Evolutionary conservation across 2,888 invertebrate genomes (phyloP).

Genomic region (Coecobrya sp.): DNA sequence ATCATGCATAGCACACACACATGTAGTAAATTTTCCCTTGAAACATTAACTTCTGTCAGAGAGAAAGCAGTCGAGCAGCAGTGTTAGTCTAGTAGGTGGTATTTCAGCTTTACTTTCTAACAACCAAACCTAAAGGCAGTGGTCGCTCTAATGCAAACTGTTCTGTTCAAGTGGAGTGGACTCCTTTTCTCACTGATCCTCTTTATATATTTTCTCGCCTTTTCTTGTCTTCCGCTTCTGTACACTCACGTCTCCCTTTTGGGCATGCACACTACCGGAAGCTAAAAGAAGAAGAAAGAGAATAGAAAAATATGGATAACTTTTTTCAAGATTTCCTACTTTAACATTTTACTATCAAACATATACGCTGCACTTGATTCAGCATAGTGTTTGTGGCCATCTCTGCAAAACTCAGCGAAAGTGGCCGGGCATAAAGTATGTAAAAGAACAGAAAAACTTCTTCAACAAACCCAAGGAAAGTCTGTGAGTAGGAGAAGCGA

Average conservation of each 20-base stretch:
- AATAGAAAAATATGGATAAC: slow-evolving; percentile 56
- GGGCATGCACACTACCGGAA: slow-evolving; percentile 68
- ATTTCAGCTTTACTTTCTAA: background rate
- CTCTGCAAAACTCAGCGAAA: background rate
- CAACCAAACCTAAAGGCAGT: slow-evolving; percentile 44
- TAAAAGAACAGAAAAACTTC: background rate
- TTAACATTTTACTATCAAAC: slow-evolving; percentile 27
- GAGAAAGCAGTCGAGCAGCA: background rate
- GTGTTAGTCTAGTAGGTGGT: background rate
- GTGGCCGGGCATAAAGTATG: background rate
- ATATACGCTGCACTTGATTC: background rate
- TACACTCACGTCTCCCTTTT: slow-evolving; percentile 47
- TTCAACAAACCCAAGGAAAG: background rate
- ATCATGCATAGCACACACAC: background rate
- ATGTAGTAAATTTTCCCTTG: slow-evolving; percentile 24
- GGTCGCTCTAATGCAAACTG: background rate
- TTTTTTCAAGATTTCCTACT: background rate
- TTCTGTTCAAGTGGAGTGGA: slow-evolving; percentile 14
- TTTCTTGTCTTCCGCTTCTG: slow-evolving; percentile 44
- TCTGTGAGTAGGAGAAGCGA: slow-evolving; percentile 5
- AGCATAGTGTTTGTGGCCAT: background rate
- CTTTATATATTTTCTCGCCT: slow-evolving; percentile 23
- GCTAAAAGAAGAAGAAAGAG: slow-evolving; percentile 6
- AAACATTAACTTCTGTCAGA: slow-evolving; percentile 14
- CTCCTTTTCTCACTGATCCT: too few relatives aligned